Evolutionary conservation across 2,888 invertebrate genomes (phyloP), one percentile per base, ranked within the genome.

Genomic region (Ceramica pisi): DNA sequence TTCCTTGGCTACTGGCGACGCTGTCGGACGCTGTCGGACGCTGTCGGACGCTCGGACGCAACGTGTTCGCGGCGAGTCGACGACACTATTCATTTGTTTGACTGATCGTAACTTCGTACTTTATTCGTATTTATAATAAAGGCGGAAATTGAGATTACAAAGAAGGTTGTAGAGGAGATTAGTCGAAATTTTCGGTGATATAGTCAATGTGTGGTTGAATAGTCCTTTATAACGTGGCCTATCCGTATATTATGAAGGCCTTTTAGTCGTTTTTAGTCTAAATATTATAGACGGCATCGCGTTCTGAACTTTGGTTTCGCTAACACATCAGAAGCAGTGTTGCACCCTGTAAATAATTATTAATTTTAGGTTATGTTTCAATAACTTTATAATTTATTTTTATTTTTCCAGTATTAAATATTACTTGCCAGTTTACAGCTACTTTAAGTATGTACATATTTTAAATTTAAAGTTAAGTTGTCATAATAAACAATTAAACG

Each of bases 371-470:
- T 89, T 89, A 88, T 81, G 87, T 92, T 90, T 87, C 87, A 80
- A 81, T 78, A 88, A 88, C 88, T 88, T 89, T 81, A 89, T 93
- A 90, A 93, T 93, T 94, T 93, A 92, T 92, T 93, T 93, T 92
- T 86, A 85, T 86, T 75, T 86, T 86, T 86, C 87, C 95, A 95
- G 95, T 95, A 95, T 95, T 95, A 94, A 89, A 80, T 91, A 92
- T 92, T 91, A 93, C 95, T 95, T 95, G 95, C 95, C 95, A 94
- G 93, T 93, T 92, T 89, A 88, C 87, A 85, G 75, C 81, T 90
- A 87, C 87, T 87, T 84, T 92, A 91, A 90, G 89, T 87, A 72
- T 94, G 93, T 94, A 94, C 88, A 94, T 94, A 93, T 87, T 84
- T 87, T 87, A 86, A 78, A 81, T 81, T 83, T 86, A 78, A 79